Evolutionary conservation across 2,113 vertebrate genomes (phyloP).

Genomic region (Oxyruncus cristatus): DNA sequence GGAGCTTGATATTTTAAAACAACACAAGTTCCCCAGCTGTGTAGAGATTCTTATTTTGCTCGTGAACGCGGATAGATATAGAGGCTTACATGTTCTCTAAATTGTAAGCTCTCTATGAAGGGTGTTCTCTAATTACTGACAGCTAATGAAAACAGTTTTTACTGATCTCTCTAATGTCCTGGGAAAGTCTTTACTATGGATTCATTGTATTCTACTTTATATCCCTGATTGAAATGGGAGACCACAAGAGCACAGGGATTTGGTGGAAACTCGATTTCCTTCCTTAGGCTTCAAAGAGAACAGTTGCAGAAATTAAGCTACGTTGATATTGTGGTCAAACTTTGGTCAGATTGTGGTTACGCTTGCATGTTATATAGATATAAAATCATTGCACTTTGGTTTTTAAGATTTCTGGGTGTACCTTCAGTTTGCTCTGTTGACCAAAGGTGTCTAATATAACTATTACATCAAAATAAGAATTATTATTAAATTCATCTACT

Average conservation of each 20-base stretch:
- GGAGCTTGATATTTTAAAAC: neutral
- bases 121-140: slow-evolving; percentile 72
- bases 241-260: slow-evolving; percentile 53
- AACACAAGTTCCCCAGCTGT: slow-evolving; percentile 16
- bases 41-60: slow-evolving; percentile 59
- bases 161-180: slow-evolving; percentile 55
- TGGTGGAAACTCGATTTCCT: slow-evolving; percentile 46
- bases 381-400: neutral
- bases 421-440: neutral
- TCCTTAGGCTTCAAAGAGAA: slow-evolving; percentile 37
- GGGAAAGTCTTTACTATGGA: slow-evolving; percentile 60
- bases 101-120: slow-evolving; percentile 66
- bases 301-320: slow-evolving; percentile 43
- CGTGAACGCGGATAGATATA: slow-evolving; percentile 29
- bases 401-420: neutral
- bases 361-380: neutral
- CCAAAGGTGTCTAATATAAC: neutral
- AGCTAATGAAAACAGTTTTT: slow-evolving; percentile 66
- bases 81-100: slow-evolving; percentile 54
- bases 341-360: neutral
- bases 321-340: slow-evolving; percentile 25
- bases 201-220: slow-evolving; percentile 52
- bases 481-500: neutral
- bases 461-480: neutral
- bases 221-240: slow-evolving; percentile 58